phyloP scores from a whole-genome alignment of 1,140 invertebrate species.

The Helicoverpa zea region DNA sequence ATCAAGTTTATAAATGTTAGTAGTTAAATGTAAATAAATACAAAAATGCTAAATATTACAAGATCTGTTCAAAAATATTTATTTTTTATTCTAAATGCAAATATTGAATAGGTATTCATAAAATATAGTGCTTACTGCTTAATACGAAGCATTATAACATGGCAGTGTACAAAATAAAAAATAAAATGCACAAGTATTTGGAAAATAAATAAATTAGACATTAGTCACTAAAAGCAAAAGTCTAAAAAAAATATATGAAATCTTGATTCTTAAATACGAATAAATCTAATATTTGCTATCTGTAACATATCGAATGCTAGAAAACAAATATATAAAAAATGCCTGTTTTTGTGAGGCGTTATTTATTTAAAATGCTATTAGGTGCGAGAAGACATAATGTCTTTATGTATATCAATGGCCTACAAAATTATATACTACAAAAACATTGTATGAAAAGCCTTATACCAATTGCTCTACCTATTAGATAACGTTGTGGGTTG shows the following conservation, averaged over 20 bases:
- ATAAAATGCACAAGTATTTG: conserved; percentile 14
- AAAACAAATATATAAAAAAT: conserved; percentile 38
- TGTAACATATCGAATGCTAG: conserved; percentile 30
- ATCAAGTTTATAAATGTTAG: conserved; percentile 14
- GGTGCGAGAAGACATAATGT: conserved; percentile 30
- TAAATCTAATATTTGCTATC: conserved; percentile 2
- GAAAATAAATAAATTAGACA: conserved; percentile 4
- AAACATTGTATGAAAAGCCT: conserved; percentile 6
- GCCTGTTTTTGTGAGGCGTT: not conserved
- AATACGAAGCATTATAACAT: not conserved
- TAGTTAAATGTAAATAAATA: conserved; percentile 13
- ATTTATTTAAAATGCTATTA: conserved; percentile 47
- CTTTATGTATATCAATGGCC: not conserved
- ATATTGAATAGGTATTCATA: not conserved
- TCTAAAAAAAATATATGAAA: not conserved
- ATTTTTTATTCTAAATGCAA: conserved; percentile 32
- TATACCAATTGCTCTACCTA: too few species aligned
- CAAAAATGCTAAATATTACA: conserved; percentile 14
- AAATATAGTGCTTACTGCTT: not conserved
- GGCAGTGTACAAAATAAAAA: conserved; percentile 12
- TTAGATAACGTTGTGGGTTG: too few species aligned
- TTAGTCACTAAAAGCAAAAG: not conserved
- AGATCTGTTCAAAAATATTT: conserved; percentile 20
- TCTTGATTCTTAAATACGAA: conserved; percentile 17
- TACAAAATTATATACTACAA: not conserved